Evolutionary conservation across 2,888 invertebrate genomes (phyloP), one percentile per base, ranked within the genome.

Genomic region (Callyntrura guangdongensis): DNA sequence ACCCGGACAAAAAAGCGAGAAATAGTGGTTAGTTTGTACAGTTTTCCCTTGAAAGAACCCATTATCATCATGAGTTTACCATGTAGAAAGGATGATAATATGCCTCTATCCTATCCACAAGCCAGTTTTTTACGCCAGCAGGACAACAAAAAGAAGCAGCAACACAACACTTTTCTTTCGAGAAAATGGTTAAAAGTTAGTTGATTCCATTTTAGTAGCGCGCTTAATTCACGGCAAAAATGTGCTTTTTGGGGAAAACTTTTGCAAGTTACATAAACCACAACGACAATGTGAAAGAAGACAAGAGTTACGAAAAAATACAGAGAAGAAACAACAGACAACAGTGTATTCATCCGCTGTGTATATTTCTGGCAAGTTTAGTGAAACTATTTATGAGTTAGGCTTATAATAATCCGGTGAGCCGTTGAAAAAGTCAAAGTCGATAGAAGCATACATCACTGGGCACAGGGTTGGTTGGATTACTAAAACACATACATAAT

Each of bases 171-270:
- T 64, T 82, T 20, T 82, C 27, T 64, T 64, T 12, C 2, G 47
- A 79, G 27, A 82, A 74, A 83, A 69, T n/a, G 36, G 61, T 25
- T 22, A 72, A 83, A 88, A 88, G 82, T 88, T 82, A 59, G 56
- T 45, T 61, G 36, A 53, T 72, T 69, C 72, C 82, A 82, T 82
- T 88, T n/a, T n/a, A n/a, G n/a, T 72, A 72, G 59, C 81, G 69
- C 59, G 88, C 69, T 72, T 88, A 88, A 88, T 88, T 88, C 82
- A 47, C 47, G 47, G 82, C 69, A 72, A 86, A 86, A 67, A 79
- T 86, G 86, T 59, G 64, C 79, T 86, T 61, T 49, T 74, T 53
- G 9, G 20, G 47, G 49, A 77, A 88, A 88, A 88, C 22, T 72
- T 82, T 88, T 45, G 79, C 82, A 56, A 82, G 45, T 53, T 84